Conservation (phyloP, 2,888 invertebrate species). For the Hymenopus coronatus region DNA sequence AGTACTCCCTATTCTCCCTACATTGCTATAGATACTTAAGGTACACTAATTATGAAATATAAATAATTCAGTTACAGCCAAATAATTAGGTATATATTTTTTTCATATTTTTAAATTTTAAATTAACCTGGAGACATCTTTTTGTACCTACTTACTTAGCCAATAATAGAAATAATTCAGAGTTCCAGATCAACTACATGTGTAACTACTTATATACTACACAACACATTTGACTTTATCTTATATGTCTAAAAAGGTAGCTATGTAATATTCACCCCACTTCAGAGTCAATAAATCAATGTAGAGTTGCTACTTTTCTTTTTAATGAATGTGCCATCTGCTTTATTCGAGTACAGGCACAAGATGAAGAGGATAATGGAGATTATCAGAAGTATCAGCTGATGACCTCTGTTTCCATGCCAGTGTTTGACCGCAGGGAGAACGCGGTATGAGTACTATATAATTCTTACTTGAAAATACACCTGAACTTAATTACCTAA, state of each 20-base stretch:
- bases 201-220: no score
- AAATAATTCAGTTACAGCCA: no score
- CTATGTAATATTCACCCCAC: slow-evolving; percentile 43
- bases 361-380: slow-evolving; percentile 41
- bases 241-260: neutral
- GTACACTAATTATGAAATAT: no score
- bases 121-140: no score
- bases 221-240: neutral
- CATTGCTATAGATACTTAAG: no score
- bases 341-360: slow-evolving; percentile 19
- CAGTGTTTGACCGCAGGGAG: slow-evolving; percentile 84
- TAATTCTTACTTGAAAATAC: neutral
- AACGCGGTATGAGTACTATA: slow-evolving; percentile 66
- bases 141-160: no score
- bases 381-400: slow-evolving; percentile 70
- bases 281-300: slow-evolving; percentile 56
- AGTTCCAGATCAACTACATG: no score
- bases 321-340: neutral
- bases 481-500: neutral
- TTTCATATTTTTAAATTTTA: no score
- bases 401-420: slow-evolving; percentile 91
- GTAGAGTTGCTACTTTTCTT: neutral
- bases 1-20: no score
- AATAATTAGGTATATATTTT: no score
- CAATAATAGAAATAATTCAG: no score